Evolutionary conservation across 30 jellyfish, hydroid and myxozoan species (phyloP), one percentile per base, ranked within the genome.

Genomic region (Catostylus mosaicus): DNA sequence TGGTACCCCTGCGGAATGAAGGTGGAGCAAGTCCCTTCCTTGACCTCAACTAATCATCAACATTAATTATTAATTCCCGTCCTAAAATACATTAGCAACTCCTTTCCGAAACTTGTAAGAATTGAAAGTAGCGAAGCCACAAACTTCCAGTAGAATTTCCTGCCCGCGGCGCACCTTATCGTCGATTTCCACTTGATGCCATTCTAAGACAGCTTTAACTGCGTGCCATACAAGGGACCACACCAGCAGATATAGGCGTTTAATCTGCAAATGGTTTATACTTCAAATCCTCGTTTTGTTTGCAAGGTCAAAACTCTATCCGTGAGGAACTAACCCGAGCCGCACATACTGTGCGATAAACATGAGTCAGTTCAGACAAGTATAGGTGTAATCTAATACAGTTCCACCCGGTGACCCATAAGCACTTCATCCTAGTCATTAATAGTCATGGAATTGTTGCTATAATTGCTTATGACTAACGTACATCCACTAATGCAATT

Each of bases 61-160:
- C n/a, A n/a, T n/a, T n/a, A n/a, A n/a, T n/a, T n/a, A n/a, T n/a
- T n/a, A n/a, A n/a, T n/a, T n/a, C n/a, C n/a, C n/a, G n/a, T n/a
- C n/a, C n/a, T n/a, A n/a, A n/a, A n/a, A n/a, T n/a, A n/a, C n/a
- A n/a, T n/a, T n/a, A n/a, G n/a, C n/a, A n/a, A n/a, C n/a, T n/a
- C n/a, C n/a, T n/a, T n/a, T n/a, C n/a, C n/a, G n/a, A n/a, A 43
- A 43, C 14, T 43, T 43, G 18, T 10, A 18, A 16, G 63, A 50
- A 10, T 50, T 18, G 63, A 4, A 5, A 27, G 24, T 8, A 16
- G 14, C 24, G 24, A 50, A 51, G 75, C 85, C 85, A 27, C 85
- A 74, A 51, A 74, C 40, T 56, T 50, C 60, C 60, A 50, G 48
- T 24, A 6, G 85, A 51, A 52, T 74, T 74, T 74, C 85, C 85